These are phyloP conservation scores for Andricus curvator DNA, from an alignment of 2,888 invertebrate species.

Conservation along the genomic window DNA sequence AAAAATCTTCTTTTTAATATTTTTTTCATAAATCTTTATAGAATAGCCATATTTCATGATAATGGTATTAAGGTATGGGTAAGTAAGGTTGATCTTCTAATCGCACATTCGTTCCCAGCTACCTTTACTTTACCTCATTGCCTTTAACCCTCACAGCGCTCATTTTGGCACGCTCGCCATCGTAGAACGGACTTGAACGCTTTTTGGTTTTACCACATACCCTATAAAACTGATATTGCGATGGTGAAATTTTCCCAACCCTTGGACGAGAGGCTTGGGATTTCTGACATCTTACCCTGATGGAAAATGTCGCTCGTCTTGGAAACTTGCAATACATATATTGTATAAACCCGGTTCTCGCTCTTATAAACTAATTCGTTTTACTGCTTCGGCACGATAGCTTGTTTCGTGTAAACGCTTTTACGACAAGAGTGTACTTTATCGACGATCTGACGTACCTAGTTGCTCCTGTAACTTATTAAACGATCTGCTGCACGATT, in stretches of 20 bases:
- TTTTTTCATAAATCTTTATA: too few species aligned
- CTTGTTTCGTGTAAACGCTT: slow-evolving; percentile 12
- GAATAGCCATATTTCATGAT: too few species aligned
- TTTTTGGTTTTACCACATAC: slow-evolving; percentile 69
- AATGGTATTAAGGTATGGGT: too few species aligned
- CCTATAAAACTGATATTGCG: slow-evolving; percentile 72
- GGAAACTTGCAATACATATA: not conserved
- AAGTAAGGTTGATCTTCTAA: too few species aligned
- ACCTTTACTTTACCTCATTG: not conserved
- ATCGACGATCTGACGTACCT: slow-evolving; percentile 15
- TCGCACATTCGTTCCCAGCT: not conserved
- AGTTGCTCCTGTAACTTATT: slow-evolving; percentile 17
- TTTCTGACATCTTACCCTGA: slow-evolving; percentile 19
- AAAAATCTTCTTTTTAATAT: too few species aligned
- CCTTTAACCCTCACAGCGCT: slow-evolving; percentile 11
- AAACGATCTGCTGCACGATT: slow-evolving; percentile 23
- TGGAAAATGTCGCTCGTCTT: not conserved
- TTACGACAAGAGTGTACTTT: slow-evolving; percentile 32
- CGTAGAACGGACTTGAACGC: slow-evolving; percentile 41
- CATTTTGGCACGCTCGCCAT: slow-evolving; percentile 34
- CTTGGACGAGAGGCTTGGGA: not conserved
- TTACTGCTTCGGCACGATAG: slow-evolving; percentile 8
- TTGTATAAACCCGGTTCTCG: not conserved
- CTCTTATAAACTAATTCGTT: slow-evolving; percentile 20
- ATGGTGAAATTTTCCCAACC: slow-evolving; percentile 64